A percentile compares a stretch with the other conserved stretches of the same genome.
Evolutionary conservation across 2,888 invertebrate species (phyloP).

Genomic region (Ptychoptera contaminata): DNA sequence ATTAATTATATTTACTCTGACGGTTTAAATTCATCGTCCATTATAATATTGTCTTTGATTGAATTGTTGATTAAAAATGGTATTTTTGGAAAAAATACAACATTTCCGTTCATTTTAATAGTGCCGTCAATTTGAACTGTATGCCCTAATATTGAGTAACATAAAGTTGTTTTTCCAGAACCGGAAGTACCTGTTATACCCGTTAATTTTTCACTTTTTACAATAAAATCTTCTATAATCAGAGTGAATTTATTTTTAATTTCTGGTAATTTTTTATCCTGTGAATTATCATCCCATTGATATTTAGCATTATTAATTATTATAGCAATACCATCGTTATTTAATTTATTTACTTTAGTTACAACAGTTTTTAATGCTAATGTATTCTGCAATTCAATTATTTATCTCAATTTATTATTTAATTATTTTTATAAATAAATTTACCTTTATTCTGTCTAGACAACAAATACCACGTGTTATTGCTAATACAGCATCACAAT

Average conservation of each 20-base stretch:
- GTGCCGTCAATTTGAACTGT: conserved; percentile 5
- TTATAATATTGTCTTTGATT: conserved; percentile 7
- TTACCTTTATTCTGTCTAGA: conserved; percentile 1
- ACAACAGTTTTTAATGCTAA: too few relatives aligned
- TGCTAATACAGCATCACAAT: neutral
- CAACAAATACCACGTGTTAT: neutral
- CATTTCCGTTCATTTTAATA: conserved; percentile 5
- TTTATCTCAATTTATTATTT: neutral
- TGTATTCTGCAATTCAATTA: neutral
- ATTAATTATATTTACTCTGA: neutral
- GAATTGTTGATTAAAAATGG: conserved; percentile 6
- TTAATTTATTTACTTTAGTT: too few relatives aligned
- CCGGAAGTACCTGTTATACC: conserved; percentile 6
- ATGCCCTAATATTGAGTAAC: conserved; percentile 9
- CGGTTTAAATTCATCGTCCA: conserved; percentile 7
- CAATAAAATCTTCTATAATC: conserved; percentile 5
- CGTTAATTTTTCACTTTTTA: conserved; percentile 4
- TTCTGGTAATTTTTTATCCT: too few relatives aligned
- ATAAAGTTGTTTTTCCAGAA: conserved; percentile 7
- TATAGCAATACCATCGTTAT: too few relatives aligned
- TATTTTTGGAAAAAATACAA: conserved; percentile 7
- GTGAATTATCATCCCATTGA: too few relatives aligned
- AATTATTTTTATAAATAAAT: neutral
- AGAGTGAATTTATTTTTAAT: neutral
- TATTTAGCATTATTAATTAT: too few relatives aligned